Base-by-base conservation (phyloP, 2,113 vertebrate species). In the Kobus ellipsiprymnus region DNA sequence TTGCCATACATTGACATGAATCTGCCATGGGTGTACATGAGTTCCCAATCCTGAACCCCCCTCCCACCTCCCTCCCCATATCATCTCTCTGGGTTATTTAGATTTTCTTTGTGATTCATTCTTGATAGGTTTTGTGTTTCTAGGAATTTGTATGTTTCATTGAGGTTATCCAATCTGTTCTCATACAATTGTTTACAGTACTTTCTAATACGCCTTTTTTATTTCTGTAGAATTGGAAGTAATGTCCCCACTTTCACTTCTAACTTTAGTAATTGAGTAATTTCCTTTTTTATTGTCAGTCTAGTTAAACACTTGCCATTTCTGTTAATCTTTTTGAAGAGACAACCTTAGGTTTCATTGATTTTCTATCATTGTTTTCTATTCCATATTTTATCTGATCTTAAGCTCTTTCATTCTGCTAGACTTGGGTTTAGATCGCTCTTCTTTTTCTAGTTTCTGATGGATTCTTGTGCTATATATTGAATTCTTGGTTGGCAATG, bases 311-410 rank as follows among this genome's bases (percentile, higher is more conserved):
- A 44, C n/a, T 80, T 80, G 27, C 46, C 27, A 8, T 30, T 80
- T 80, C 44, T 80, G 15, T 71, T 71, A 36, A 46, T 83, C n/a
- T 64, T 92, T 83, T 83, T 44, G 59, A 92, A 67, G n/a, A 67
- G 21, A 48, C 19, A 64, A 25, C 7, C 36, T 91, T 64, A 64
- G 59, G 44, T 87, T 50, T n/a, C 60, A 87, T 27, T 87, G 44
- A 64, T 64, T 87, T 50, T n/a, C 85, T 87, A 8, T 50, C n/a
- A n/a, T 23, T 30, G 30, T 33, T 84, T 55, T 55, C n/a, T 27
- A 16, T 40, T 27, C 52, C 36, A 25, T 54, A 82, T 54, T 52
- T 86, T 62, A 13, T 46, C 60, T 87, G 21, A 64, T 87, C 13
- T 67, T 87, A n/a, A 64, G 13, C 33, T 15, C 44, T 19, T 48